phyloP scores from a whole-genome alignment of 1,140 invertebrate species.

The Conopomorpha cramerella region DNA sequence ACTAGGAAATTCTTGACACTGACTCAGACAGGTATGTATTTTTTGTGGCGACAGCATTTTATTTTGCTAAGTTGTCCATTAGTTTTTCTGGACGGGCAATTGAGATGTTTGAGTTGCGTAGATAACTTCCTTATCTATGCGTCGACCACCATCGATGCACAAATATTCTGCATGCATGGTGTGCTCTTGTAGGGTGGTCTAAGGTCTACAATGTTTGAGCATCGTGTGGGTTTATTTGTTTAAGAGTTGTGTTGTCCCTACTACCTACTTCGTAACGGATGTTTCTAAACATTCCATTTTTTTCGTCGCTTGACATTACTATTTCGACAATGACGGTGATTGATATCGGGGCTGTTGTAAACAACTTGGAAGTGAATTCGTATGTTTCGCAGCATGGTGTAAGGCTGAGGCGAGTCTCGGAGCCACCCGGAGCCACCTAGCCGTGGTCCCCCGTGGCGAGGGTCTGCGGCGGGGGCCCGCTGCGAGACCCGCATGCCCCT shows the following conservation, averaged over 20 bases:
- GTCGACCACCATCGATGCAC: constrained; percentile 11
- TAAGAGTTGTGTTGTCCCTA: too few species aligned
- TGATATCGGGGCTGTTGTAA: constrained; percentile 26
- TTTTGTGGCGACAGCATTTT: too few species aligned
- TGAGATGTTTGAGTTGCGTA: constrained; percentile 2
- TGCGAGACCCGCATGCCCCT: constrained; percentile 21
- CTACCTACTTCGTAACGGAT: too few species aligned
- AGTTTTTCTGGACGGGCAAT: neutral
- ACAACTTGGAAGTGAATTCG: constrained; percentile 41
- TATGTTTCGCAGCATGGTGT: constrained; percentile 49
- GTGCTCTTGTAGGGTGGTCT: too few species aligned
- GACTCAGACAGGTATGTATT: neutral
- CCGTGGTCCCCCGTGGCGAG: too few species aligned
- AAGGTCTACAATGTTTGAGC: constrained; percentile 9
- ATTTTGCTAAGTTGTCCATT: too few species aligned
- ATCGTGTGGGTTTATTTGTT: constrained; percentile 13
- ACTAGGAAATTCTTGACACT: too few species aligned
- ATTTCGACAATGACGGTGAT: constrained; percentile 30
- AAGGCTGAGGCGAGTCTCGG: constrained; percentile 29
- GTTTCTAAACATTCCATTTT: too few species aligned
- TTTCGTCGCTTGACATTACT: too few species aligned
- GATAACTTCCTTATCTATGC: constrained; percentile 10
- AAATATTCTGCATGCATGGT: too few species aligned
- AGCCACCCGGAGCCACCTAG: constrained; percentile 33
- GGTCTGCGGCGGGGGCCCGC: constrained; percentile 16